Evolutionary conservation across 2,888 invertebrate species (phyloP), one percentile per base, ranked within the genome.

Genomic region (Volucella bombylans): DNA sequence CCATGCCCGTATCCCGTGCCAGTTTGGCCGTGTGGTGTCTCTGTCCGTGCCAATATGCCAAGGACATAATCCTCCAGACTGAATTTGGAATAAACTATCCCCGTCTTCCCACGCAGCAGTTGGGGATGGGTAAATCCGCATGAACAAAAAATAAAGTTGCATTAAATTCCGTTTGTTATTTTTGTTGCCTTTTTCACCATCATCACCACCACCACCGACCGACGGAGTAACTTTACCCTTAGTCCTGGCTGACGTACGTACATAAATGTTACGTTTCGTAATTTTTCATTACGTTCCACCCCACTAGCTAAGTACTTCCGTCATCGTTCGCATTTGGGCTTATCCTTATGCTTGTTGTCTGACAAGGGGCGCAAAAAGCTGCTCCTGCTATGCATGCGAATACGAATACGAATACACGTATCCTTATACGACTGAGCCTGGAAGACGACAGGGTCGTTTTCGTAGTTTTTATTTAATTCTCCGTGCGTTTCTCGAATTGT

Each of bases 241-340:
- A 18, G 10, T 59, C 47, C 10, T 54, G 65, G 31, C 68, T 47
- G 45, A 72, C 47, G 76, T 31, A 31, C 6, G 31, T 31, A 31
- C 31, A 1, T 31, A 31, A 6, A 31, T 31, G 31, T 81, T 85
- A 85, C 85, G 85, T 85, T 85, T 81, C 85, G 85, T 85, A 85
- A 81, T 85, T 81, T 85, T 85, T 85, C 80, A 81, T 85, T 81
- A 62, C 85, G 81, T 85, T 85, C 85, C 85, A 85, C 85, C 85
- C 85, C 85, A 81, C 81, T 85, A 64, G 85, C 85, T 85, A 85
- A 85, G 85, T 85, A 85, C 85, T 85, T 85, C 85, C 85, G 85
- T 81, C 76, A 85, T 71, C 76, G 85, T 68, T 80, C 81, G 65
- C 68, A 73, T 73, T 31, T 57, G 43, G 80, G 80, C 83, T 83